Conservation (phyloP, 2,797 vertebrate species). For the Oreortyx pictus region DNA sequence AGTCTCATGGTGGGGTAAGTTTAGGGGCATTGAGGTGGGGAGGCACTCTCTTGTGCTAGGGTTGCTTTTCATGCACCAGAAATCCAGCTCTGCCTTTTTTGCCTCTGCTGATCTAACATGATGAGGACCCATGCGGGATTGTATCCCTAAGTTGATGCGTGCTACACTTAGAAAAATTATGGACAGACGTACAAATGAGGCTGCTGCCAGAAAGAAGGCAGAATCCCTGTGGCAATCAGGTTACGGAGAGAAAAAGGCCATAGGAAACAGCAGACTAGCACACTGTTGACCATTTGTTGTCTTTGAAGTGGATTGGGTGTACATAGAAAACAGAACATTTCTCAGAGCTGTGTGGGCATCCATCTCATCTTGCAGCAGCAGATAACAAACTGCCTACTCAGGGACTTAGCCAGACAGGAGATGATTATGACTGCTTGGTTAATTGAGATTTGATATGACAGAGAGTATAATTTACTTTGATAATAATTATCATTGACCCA, state of each 20-base stretch:
- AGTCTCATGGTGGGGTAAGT: rapidly evolving
- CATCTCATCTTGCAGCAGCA: background rate
- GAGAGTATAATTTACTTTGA: slow-evolving; percentile 55
- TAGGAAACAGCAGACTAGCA: background rate
- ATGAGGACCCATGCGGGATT: background rate
- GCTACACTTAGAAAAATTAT: background rate
- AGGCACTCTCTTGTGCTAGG: background rate
- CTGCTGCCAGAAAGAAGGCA: background rate
- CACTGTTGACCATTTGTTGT: background rate
- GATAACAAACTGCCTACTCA: slow-evolving; percentile 10
- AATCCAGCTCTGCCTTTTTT: background rate
- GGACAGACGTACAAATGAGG: background rate
- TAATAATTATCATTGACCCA: slow-evolving; percentile 54
- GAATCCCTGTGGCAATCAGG: background rate
- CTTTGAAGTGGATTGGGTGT: background rate
- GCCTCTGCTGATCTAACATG: background rate
- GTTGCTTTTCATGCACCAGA: background rate
- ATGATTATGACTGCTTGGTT: slow-evolving; percentile 40
- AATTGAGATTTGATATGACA: slow-evolving; percentile 56
- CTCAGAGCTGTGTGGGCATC: background rate
- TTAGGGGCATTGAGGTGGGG: background rate
- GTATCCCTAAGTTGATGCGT: background rate
- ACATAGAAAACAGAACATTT: background rate
- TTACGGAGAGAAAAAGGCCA: background rate
- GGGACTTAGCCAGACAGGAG: slow-evolving; percentile 3